Evolutionary conservation across 2,113 vertebrate genomes (phyloP).

Genomic region (Physeter macrocephalus): DNA sequence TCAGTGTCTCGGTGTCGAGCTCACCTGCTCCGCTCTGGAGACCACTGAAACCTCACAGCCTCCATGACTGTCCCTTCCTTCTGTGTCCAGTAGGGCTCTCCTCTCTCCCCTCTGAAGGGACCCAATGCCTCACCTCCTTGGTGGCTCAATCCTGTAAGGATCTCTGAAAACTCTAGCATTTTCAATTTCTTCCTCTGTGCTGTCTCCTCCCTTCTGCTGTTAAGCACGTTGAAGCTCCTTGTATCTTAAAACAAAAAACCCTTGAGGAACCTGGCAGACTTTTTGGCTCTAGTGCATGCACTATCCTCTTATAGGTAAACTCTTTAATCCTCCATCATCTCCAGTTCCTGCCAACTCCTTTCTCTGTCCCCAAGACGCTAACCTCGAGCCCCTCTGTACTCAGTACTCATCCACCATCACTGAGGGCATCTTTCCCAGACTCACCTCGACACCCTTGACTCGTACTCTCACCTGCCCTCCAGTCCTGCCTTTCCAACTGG

Average conservation of each 20-base stretch:
- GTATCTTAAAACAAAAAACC: not conserved
- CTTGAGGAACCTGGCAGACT: not conserved
- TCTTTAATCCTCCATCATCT: not conserved
- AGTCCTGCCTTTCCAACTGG: not conserved
- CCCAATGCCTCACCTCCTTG: not conserved
- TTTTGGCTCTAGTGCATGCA: not conserved
- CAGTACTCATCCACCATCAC: not conserved
- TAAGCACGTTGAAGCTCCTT: not conserved
- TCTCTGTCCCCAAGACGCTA: not conserved
- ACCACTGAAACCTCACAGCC: not conserved
- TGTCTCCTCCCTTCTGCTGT: not conserved
- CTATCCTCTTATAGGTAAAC: not conserved
- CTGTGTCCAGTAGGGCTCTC: accelerated
- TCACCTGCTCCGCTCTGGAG: not conserved
- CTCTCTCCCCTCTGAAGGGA: not conserved
- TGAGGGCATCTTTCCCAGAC: not conserved
- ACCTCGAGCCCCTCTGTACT: not conserved
- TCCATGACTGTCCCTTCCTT: not conserved
- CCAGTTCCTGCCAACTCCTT: not conserved
- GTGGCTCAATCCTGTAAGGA: not conserved
- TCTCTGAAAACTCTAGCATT: not conserved
- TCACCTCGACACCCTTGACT: not conserved
- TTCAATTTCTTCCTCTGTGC: not conserved
- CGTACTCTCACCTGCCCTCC: not conserved
- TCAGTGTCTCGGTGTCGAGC: accelerated